A percentile compares a stretch with the other conserved stretches of the same genome.
These are phyloP conservation scores for Euglossa dilemma DNA, from an alignment of 1,140 invertebrate species.

Conservation along the genomic window DNA sequence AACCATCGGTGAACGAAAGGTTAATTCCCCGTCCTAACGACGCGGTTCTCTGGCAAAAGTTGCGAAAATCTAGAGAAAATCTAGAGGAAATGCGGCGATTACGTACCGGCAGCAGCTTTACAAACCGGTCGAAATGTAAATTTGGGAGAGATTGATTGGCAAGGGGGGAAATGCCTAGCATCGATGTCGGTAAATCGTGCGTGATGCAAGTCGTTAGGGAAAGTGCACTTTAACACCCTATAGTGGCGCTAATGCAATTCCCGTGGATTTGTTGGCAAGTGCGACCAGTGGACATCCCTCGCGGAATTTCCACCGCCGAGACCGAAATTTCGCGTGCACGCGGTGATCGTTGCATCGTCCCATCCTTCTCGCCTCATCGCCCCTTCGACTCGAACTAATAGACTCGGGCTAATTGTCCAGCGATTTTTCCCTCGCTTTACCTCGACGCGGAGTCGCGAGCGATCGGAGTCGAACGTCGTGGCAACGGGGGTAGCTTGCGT, in stretches of 20 bases:
- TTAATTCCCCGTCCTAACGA: not conserved
- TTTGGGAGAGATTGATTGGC: constrained; percentile 13
- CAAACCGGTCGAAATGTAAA: not conserved
- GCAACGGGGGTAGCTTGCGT: not conserved
- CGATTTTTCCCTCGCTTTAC: not conserved
- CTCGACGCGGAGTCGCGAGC: not conserved
- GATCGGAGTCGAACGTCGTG: constrained; percentile 2
- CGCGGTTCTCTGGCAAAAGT: no score
- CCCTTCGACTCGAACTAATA: no score
- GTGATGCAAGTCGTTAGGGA: constrained; percentile 53
- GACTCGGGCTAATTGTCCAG: not conserved
- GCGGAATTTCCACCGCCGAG: constrained; percentile 33
- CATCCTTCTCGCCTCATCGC: no score
- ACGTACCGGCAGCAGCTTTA: not conserved
- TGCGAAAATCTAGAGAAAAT: no score
- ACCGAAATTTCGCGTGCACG: not conserved
- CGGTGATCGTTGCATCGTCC: no score
- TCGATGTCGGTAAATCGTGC: constrained; percentile 51
- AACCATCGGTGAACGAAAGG: not conserved
- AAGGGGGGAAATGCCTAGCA: not conserved
- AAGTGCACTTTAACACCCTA: constrained; percentile 58
- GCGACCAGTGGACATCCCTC: constrained; percentile 18
- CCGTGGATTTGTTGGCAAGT: constrained; percentile 46
- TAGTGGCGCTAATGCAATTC: constrained; percentile 55
- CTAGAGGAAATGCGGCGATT: no score